These are phyloP conservation scores for Plagodis pulveraria DNA, from an alignment of 2,888 invertebrate genomes.

Conservation along the genomic window DNA sequence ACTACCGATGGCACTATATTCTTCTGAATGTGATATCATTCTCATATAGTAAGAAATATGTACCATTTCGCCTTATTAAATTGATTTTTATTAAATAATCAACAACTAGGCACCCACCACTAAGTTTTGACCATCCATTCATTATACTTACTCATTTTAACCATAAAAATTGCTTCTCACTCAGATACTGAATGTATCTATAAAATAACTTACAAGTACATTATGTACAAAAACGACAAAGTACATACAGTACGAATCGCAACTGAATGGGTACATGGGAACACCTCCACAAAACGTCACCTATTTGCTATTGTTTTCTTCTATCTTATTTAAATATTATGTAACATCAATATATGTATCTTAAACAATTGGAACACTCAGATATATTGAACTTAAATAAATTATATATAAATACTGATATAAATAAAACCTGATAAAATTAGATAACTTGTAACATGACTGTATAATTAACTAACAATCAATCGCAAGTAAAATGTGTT, in stretches of 20 bases:
- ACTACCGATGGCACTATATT: slow-evolving; percentile 74
- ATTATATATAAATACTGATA: background rate
- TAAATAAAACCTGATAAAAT: slow-evolving; percentile 10
- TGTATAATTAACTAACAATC: slow-evolving; percentile 14
- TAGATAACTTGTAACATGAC: slow-evolving; percentile 13
- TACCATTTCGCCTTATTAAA: slow-evolving; percentile 50
- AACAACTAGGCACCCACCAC: slow-evolving; percentile 9
- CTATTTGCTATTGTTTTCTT: slow-evolving; percentile 4
- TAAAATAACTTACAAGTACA: slow-evolving; percentile 15
- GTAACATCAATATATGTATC: slow-evolving; percentile 7
- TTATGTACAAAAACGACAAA: slow-evolving; percentile 28
- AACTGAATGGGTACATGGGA: slow-evolving; percentile 16
- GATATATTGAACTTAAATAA: background rate
- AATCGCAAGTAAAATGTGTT: slow-evolving; percentile 5
- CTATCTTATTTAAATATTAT: slow-evolving; percentile 5
- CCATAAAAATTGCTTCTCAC: slow-evolving; percentile 29
- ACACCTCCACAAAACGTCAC: slow-evolving; percentile 25
- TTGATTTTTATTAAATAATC: background rate
- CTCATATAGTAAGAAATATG: slow-evolving; percentile 68
- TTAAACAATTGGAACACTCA: slow-evolving; percentile 4
- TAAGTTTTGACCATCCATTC: slow-evolving; percentile 24
- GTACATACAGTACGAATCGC: slow-evolving; percentile 17
- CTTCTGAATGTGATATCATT: slow-evolving; percentile 65
- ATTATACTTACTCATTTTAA: slow-evolving; percentile 38
- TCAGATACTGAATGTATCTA: slow-evolving; percentile 30